phyloP scores from a whole-genome alignment of 1,140 invertebrate genomes.

The Heliothis virescens region DNA sequence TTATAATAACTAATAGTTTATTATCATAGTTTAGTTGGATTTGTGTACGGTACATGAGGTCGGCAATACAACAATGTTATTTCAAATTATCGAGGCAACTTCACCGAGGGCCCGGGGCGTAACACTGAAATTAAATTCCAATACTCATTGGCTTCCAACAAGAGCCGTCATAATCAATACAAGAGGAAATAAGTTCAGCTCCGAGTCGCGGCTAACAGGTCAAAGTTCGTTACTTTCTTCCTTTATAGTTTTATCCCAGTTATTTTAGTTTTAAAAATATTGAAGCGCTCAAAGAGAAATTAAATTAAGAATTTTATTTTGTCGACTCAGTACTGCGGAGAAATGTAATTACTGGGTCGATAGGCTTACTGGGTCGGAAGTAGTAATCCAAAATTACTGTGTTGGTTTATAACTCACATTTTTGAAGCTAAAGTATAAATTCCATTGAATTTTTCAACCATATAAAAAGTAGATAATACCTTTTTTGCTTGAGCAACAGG shows the following conservation, averaged over 20 bases:
- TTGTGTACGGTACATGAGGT: conserved; percentile 9
- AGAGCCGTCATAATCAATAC: conserved; percentile 56
- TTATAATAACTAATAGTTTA: conserved; percentile 28
- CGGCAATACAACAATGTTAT: conserved; percentile 31
- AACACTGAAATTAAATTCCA: conserved; percentile 50
- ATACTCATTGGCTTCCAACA: conserved; percentile 46
- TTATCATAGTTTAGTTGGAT: conserved; percentile 24
- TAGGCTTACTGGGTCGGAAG: background rate
- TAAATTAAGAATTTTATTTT: conserved; percentile 26
- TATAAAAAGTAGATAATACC: no score
- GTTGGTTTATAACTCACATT: no score
- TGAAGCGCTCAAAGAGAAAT: background rate
- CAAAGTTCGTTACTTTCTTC: conserved; percentile 34
- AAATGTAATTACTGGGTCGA: background rate
- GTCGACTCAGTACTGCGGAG: background rate
- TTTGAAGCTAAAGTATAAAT: no score
- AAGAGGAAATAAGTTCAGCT: conserved; percentile 49
- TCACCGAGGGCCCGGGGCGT: conserved; percentile 28
- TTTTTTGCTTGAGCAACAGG: no score
- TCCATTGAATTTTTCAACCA: no score
- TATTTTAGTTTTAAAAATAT: conserved; percentile 38
- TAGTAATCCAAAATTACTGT: no score
- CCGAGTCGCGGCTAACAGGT: conserved; percentile 19
- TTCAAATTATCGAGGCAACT: conserved; percentile 37
- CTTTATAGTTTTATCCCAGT: conserved; percentile 10